Percentiles rank a stretch among this genome's conserved stretches.
Conservation (phyloP, 2,113 vertebrate species). For the Aythya baeri region DNA sequence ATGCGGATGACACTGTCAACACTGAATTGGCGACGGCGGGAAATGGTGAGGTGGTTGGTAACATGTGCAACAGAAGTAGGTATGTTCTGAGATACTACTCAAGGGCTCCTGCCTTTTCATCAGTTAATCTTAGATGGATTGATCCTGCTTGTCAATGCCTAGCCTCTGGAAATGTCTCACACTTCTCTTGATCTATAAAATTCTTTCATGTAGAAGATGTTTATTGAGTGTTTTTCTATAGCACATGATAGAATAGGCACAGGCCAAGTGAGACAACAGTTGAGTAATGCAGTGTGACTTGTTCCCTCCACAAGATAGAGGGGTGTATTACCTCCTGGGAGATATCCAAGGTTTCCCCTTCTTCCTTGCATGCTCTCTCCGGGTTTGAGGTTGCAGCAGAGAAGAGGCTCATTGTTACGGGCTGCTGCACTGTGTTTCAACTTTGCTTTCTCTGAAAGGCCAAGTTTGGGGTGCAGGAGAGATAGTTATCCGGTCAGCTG, state of each 20-base stretch:
- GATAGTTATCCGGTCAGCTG: background rate
- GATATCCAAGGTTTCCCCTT: background rate
- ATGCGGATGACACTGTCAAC: slow-evolving; percentile 88
- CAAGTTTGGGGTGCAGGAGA: background rate
- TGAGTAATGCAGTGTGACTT: background rate
- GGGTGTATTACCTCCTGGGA: background rate
- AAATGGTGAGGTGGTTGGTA: slow-evolving; percentile 89
- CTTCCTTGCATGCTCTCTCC: background rate
- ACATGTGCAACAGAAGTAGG: slow-evolving; percentile 89
- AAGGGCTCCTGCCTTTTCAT: background rate
- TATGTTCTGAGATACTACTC: slow-evolving; percentile 62
- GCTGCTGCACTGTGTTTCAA: background rate
- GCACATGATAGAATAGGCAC: background rate
- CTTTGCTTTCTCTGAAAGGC: background rate
- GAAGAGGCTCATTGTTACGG: background rate
- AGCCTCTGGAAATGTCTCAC: background rate
- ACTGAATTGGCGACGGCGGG: slow-evolving; percentile 85
- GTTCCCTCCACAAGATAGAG: background rate
- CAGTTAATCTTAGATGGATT: background rate
- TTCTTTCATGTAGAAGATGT: background rate
- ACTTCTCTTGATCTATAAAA: background rate
- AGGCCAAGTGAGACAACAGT: background rate
- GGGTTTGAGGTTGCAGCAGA: background rate
- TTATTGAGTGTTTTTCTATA: background rate
- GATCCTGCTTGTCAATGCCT: background rate